Evolutionary conservation across 2,888 invertebrate genomes (phyloP).

Genomic region (Cheilosia pagana): DNA sequence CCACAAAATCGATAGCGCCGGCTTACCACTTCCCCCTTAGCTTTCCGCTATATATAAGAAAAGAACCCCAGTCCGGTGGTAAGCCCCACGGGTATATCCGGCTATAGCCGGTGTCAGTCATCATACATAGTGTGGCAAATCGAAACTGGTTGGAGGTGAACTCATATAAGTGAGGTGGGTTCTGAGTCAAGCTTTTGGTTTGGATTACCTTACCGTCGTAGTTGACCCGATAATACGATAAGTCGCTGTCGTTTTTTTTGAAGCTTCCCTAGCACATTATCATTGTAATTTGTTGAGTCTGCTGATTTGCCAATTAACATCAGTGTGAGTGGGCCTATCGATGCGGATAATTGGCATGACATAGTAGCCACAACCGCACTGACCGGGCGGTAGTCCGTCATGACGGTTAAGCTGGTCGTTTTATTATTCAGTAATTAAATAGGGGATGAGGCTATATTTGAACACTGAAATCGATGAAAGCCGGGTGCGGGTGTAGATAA

Average conservation of each 20-base stretch:
- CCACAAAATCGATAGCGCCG: constrained; percentile 44
- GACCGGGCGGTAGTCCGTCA: not conserved
- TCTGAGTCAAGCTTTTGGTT: not conserved
- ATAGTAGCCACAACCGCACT: not conserved
- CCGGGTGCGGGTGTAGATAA: no score
- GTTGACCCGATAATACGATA: constrained; percentile 7
- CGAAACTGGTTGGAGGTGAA: not conserved
- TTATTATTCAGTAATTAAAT: constrained; percentile 15
- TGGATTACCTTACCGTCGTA: not conserved
- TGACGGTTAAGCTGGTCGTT: not conserved
- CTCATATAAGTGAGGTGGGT: not conserved
- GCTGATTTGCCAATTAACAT: constrained; percentile 11
- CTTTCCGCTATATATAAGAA: not conserved
- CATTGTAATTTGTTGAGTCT: constrained; percentile 10
- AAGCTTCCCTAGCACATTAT: not conserved
- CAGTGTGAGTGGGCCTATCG: not conserved
- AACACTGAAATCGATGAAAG: no score
- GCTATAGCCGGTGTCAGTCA: constrained; percentile 11
- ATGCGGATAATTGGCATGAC: constrained; percentile 18
- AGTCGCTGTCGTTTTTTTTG: constrained; percentile 1
- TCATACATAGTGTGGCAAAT: not conserved
- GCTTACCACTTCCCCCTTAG: constrained; percentile 23
- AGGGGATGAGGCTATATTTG: not conserved
- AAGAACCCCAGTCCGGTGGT: not conserved
- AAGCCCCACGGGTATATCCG: not conserved